Conservation (phyloP, 2,888 invertebrate genomes). For the Eilema sororculum region DNA sequence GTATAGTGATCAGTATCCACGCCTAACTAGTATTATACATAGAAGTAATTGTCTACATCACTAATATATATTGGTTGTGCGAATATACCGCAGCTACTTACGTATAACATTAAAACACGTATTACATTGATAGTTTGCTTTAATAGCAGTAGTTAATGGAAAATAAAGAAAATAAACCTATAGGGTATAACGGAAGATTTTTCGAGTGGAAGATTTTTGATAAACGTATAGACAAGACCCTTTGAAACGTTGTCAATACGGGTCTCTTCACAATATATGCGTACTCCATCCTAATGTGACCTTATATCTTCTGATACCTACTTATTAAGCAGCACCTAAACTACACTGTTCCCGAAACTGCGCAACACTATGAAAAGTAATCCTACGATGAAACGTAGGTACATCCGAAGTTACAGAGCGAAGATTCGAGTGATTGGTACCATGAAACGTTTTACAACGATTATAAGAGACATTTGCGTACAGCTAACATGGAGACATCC, state of each 20-base stretch:
- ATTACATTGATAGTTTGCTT: constrained; percentile 24
- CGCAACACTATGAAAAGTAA: constrained; percentile 23
- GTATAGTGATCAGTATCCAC: no score
- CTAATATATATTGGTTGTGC: constrained; percentile 19
- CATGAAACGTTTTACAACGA: neutral
- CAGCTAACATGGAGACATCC: no score
- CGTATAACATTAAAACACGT: constrained; percentile 24
- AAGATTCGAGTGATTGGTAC: neutral
- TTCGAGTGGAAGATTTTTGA: constrained; percentile 15
- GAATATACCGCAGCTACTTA: constrained; percentile 29
- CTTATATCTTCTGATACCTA: constrained; percentile 4
- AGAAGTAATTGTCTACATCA: no score
- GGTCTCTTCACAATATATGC: constrained; percentile 27
- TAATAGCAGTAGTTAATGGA: neutral
- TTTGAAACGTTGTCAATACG: constrained; percentile 20
- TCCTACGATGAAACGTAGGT: neutral
- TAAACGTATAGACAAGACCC: neutral
- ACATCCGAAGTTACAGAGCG: neutral
- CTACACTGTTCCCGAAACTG: constrained; percentile 23
- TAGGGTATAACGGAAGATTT: constrained; percentile 13
- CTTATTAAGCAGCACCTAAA: constrained; percentile 27
- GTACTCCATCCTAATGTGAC: constrained; percentile 17
- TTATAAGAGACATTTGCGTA: no score
- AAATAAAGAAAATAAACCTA: constrained; percentile 4
- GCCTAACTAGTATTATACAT: no score